Evolutionary conservation across 2,888 invertebrate genomes (phyloP).

Genomic region (Zygogramma bicolorata): DNA sequence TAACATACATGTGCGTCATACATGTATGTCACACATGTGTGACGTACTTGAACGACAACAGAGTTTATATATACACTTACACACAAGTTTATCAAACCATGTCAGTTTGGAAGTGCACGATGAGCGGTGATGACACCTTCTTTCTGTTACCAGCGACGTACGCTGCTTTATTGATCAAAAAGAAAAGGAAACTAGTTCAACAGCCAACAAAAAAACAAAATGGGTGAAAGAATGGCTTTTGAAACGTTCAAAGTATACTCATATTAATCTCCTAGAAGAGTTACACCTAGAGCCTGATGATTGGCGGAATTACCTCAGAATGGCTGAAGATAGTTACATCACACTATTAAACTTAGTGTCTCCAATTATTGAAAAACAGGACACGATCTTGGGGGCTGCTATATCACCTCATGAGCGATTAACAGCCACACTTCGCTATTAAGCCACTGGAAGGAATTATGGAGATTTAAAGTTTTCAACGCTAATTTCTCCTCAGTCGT

Average conservation of each 20-base stretch:
- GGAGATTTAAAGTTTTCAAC: conserved; percentile 44
- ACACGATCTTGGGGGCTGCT: conserved; percentile 43
- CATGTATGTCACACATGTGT: too few species aligned
- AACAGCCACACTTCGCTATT: conserved; percentile 37
- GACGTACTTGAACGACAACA: too few species aligned
- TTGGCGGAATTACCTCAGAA: conserved; percentile 48
- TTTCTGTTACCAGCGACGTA: not conserved
- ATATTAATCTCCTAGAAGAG: conserved; percentile 34
- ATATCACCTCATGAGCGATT: conserved; percentile 45
- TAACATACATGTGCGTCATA: too few species aligned
- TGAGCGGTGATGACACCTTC: not conserved
- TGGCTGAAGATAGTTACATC: conserved; percentile 45
- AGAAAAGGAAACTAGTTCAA: too few species aligned
- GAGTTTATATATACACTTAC: too few species aligned
- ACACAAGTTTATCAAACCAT: too few species aligned
- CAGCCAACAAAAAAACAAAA: too few species aligned
- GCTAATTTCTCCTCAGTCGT: conserved; percentile 43
- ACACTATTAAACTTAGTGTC: conserved; percentile 44
- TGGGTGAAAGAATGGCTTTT: conserved; percentile 29
- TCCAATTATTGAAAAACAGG: conserved; percentile 43
- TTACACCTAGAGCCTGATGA: too few species aligned
- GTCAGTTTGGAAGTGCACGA: not conserved
- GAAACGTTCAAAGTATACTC: conserved; percentile 25
- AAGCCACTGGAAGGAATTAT: conserved; percentile 41
- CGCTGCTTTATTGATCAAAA: not conserved